Evolutionary conservation across 2,797 vertebrate genomes (phyloP).

Genomic region (Poeciliopsis turneri): DNA sequence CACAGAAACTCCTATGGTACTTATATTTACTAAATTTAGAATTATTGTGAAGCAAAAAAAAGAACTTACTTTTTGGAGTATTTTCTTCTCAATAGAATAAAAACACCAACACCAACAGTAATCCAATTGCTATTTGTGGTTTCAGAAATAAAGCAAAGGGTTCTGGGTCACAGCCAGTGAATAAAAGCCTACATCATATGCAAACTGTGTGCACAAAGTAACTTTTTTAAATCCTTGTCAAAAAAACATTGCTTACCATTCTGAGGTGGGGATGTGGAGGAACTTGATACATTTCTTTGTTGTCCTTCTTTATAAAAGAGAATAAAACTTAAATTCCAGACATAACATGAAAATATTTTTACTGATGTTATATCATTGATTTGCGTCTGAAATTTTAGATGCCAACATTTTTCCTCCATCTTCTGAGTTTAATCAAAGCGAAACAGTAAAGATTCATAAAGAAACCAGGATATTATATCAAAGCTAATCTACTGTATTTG

Average conservation of each 20-base stretch:
- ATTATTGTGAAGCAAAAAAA: no score
- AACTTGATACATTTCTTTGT: rapidly evolving
- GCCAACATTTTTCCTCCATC: background rate
- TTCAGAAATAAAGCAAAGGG: no score
- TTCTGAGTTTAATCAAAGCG: background rate
- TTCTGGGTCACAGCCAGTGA: no score
- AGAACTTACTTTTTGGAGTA: no score
- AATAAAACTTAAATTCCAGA: background rate
- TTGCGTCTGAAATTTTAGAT: no score
- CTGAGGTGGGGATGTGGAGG: background rate
- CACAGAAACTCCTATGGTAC: no score
- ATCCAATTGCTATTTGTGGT: rapidly evolving
- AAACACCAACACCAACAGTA: rapidly evolving
- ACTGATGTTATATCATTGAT: no score
- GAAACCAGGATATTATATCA: background rate
- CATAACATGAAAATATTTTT: background rate
- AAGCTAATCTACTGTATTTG: background rate
- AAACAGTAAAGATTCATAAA: background rate
- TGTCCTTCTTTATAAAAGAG: background rate
- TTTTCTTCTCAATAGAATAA: no score
- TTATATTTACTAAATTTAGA: no score
- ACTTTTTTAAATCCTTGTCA: no score
- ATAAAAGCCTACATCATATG: no score
- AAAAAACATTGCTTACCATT: background rate
- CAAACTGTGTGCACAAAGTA: no score